phyloP scores from a whole-genome alignment of 2,888 invertebrate genomes.

The Drosophila putrida region DNA sequence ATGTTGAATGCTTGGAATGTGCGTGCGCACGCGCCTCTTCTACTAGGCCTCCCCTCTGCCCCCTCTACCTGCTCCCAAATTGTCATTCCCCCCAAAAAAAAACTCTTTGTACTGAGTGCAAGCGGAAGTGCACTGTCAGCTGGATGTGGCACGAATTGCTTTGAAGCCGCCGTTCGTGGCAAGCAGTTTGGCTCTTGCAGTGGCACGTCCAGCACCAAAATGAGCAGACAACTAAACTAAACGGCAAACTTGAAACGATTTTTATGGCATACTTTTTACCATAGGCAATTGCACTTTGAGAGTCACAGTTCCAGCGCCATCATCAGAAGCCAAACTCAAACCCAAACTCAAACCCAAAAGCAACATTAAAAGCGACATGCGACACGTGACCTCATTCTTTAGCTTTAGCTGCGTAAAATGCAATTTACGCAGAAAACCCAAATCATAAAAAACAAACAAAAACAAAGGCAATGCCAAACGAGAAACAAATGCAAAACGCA shows the following conservation, averaged over 20 bases:
- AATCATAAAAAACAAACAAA: conserved; percentile 29
- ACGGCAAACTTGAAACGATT: conserved; percentile 72
- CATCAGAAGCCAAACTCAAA: conserved; percentile 19
- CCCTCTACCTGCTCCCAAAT: not conserved
- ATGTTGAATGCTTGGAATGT: conserved; percentile 31
- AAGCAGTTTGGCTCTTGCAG: conserved; percentile 45
- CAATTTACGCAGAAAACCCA: conserved; percentile 63
- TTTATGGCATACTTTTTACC: conserved; percentile 42
- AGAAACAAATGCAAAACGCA: conserved; percentile 40
- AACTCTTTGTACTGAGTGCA: not conserved
- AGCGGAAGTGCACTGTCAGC: conserved; percentile 75
- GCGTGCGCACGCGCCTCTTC: conserved; percentile 67
- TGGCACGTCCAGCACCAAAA: conserved; percentile 68
- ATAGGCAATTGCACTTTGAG: conserved; percentile 58
- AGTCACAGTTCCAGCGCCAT: conserved; percentile 4
- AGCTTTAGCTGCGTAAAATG: conserved; percentile 64
- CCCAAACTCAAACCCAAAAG: conserved; percentile 7
- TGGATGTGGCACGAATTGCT: conserved; percentile 27
- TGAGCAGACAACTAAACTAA: conserved; percentile 43
- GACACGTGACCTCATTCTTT: conserved; percentile 63
- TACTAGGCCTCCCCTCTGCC: too few species aligned
- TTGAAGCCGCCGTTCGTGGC: conserved; percentile 45
- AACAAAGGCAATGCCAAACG: conserved; percentile 52
- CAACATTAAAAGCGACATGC: conserved; percentile 16
- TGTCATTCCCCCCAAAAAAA: too few species aligned